Base-by-base conservation (phyloP, 2,113 vertebrate genomes). In the Pycnonotus jocosus region DNA sequence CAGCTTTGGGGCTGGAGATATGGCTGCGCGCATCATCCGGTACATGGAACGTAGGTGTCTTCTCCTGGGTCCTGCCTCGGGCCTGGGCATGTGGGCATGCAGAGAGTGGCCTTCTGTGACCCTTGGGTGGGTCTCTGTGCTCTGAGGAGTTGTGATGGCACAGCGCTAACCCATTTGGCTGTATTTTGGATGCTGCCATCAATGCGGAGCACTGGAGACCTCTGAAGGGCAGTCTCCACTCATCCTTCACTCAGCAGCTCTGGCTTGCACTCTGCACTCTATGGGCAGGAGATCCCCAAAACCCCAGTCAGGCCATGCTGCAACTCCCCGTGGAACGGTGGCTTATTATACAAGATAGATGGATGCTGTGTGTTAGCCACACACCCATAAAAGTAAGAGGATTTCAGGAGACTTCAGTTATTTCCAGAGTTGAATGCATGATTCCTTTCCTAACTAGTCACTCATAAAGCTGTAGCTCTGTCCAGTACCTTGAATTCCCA, bases 11-110 rank as follows among this genome's bases (percentile, higher is more conserved):
- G 98, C 97, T 6, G 99, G 99, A 16, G 99, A 99, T 69, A 98
- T 97, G 72, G 93, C 98, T 95, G 97, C 98, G 31, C 98, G 99
- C 80, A 96, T 97, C 97, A 99, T 99, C 95, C 98, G 98, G 97
- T 99, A 99, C 97, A 98, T 98, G 80, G 99, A 99, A 95, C 99
- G 99, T 99, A 98, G 98, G 99, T 98, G 92, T 94, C 91, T 85
- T 66, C 80, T 94, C 76, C 79, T 92, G 9, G 1, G 15, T 76
- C 69, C 90, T 90, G 61, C 38, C 76, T 54, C 77, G 28, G 81
- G 37, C 79, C 76, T 30, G 81, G 66, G 53, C 8, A 35, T 31
- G 18, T 33, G 58, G 33, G 30, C 78, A 30, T 61, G 66, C 2
- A 6, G 40, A 69, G 62, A 28, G 6, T 64, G 51, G 20, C 78